Evolutionary conservation across 2,797 vertebrate species (phyloP), one percentile per base, ranked within the genome.

Genomic region (Chaetophractus vellerosus): DNA sequence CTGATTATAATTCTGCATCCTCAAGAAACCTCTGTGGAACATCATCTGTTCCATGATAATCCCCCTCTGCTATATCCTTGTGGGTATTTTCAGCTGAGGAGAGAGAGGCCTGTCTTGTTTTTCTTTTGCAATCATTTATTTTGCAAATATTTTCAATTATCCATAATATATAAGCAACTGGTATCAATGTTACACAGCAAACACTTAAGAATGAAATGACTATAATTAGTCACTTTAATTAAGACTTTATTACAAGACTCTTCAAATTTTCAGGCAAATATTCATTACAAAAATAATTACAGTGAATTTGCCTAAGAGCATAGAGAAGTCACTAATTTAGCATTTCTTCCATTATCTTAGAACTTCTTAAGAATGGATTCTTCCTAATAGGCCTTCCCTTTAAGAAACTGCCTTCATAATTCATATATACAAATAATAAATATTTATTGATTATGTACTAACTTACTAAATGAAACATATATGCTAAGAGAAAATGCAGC

Each of bases 141-240:
- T 94, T 97, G 63, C 23, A 95, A 97, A 93, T 33, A 90, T 84
- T 96, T 89, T 95, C 26, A 86, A 36, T 91, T 90, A 88, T 76
- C 23, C 6, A 79, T 28, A 87, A 81, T 23, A 48, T 10, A 63
- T 48, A 87, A 81, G 41, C 89, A 89, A 90, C 28, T 96, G 10
- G 48, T 91, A 74, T 84, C 57, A 91, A 18, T 93, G 14, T 90
- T 90, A 89, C 19, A 93, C 6, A 90, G 57, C 16, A 81, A 94
- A 91, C 33, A 96, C 89, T 74, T 93, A 89, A 90, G 55, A 76
- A 78, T 76, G 52, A 72, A 91, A 78, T 93, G 41, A 93, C 78
- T 86, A 68, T 94, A 91, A 94, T 94, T 93, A 96, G 55, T 9
- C 45, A 68, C 95, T 88, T 91, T 78, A 96, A 91, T 92, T 96